Conservation (phyloP, 2,888 invertebrate genomes). For the Neoitamus cyanurus region DNA sequence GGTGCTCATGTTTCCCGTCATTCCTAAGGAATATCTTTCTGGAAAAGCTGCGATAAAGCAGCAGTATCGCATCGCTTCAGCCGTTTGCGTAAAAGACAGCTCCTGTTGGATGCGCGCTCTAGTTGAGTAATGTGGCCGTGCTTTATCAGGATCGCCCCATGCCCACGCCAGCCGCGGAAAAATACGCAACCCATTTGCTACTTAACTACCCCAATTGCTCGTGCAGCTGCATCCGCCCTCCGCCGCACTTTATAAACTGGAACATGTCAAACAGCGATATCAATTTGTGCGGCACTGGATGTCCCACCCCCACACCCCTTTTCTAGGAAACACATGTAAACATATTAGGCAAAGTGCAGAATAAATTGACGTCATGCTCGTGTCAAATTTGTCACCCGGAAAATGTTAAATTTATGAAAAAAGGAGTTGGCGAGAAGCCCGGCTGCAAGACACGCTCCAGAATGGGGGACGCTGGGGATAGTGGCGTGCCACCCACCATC, state of each 20-base stretch:
- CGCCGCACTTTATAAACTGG: background rate
- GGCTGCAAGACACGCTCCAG: background rate
- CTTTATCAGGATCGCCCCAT: background rate
- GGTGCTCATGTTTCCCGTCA: background rate
- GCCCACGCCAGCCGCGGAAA: background rate
- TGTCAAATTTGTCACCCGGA: conserved; percentile 52
- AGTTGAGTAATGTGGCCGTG: background rate
- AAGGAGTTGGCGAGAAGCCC: background rate
- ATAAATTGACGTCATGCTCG: conserved; percentile 52
- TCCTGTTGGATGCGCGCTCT: background rate
- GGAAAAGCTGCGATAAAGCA: background rate
- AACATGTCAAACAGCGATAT: conserved; percentile 33
- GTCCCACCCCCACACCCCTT: background rate
- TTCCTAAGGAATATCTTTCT: background rate
- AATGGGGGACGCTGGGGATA: background rate
- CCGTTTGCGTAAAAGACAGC: background rate
- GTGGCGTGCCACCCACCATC: background rate
- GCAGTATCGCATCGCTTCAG: background rate
- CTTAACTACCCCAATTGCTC: background rate
- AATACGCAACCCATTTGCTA: background rate
- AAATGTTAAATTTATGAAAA: conserved; percentile 50
- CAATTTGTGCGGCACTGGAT: background rate
- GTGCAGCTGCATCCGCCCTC: background rate
- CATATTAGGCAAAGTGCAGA: conserved; percentile 50
- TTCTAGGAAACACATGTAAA: conserved; percentile 50